These are phyloP conservation scores for Semaprochilodus insignis DNA, from an alignment of 2,797 vertebrate species.

Conservation along the genomic window DNA sequence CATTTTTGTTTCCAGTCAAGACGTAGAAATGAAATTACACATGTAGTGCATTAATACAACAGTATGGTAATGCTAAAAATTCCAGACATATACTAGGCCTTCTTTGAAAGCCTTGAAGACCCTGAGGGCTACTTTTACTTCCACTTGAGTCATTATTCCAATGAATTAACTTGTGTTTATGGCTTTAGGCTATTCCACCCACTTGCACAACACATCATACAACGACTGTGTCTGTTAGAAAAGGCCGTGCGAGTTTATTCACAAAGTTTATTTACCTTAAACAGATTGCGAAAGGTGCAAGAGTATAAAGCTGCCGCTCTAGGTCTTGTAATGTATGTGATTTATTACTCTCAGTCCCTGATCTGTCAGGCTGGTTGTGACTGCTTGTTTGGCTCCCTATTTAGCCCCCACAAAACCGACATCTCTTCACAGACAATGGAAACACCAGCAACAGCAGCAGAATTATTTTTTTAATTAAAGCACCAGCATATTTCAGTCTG, in stretches of 20 bases:
- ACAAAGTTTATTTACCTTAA: neutral
- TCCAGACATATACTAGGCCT: no score
- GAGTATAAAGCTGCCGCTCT: neutral
- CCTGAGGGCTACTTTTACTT: no score
- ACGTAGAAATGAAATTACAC: no score
- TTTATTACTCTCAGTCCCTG: neutral
- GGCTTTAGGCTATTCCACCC: neutral
- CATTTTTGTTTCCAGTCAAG: no score
- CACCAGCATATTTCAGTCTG: conserved; percentile 21
- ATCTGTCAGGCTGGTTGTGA: neutral
- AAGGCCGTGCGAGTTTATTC: neutral
- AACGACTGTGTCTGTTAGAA: neutral
- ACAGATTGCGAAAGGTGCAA: neutral
- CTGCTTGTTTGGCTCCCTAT: neutral
- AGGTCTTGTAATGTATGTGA: neutral
- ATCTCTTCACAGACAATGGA: conserved; percentile 11
- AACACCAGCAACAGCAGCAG: conserved; percentile 6
- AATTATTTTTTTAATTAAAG: conserved; percentile 41
- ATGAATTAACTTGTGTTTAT: neutral
- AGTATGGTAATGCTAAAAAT: no score
- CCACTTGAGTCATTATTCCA: neutral
- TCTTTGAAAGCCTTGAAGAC: no score
- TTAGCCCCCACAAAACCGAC: neutral
- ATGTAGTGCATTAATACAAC: no score
- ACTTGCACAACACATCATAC: neutral